phyloP scores from a whole-genome alignment of 1,140 invertebrate species.

The Aphaenogaster floridana region DNA sequence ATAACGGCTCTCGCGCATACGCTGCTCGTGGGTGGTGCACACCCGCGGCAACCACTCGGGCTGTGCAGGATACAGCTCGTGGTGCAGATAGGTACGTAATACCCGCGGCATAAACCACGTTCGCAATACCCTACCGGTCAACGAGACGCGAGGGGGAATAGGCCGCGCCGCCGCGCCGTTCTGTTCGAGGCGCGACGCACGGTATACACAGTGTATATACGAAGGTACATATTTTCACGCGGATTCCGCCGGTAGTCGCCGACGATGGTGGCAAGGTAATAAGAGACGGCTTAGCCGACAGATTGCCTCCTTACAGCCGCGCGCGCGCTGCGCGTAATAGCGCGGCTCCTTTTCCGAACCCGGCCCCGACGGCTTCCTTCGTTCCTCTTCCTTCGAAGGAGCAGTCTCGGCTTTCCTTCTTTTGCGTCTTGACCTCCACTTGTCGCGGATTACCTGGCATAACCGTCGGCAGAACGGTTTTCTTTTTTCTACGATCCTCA shows the following conservation, averaged over 20 bases:
- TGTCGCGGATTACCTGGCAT: slow-evolving; percentile 38
- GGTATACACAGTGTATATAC: background rate
- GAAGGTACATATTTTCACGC: slow-evolving; percentile 76
- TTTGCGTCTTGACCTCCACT: slow-evolving; percentile 40
- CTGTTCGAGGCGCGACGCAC: background rate
- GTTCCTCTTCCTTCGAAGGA: slow-evolving; percentile 41
- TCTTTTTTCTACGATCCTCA: slow-evolving; percentile 38
- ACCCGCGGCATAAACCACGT: slow-evolving; percentile 55
- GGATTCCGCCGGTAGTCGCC: slow-evolving; percentile 66
- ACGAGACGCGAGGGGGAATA: slow-evolving; percentile 30
- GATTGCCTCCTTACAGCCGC: slow-evolving; percentile 71
- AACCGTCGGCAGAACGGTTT: slow-evolving; percentile 30
- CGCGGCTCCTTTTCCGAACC: slow-evolving; percentile 73
- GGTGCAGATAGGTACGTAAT: slow-evolving; percentile 36
- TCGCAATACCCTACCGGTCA: slow-evolving; percentile 15
- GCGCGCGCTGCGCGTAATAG: slow-evolving; percentile 62
- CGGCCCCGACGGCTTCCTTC: slow-evolving; percentile 50
- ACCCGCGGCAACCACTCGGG: slow-evolving; percentile 2
- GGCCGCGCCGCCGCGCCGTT: slow-evolving; percentile 34
- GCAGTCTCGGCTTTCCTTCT: slow-evolving; percentile 49
- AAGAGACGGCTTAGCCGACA: slow-evolving; percentile 79
- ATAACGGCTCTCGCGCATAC: slow-evolving; percentile 7
- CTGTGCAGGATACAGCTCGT: slow-evolving; percentile 11
- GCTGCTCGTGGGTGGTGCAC: slow-evolving; percentile 35
- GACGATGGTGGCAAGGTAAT: slow-evolving; percentile 73